phyloP scores from a whole-genome alignment of 2,888 invertebrate genomes.

The Dicyrtoma fusca region DNA sequence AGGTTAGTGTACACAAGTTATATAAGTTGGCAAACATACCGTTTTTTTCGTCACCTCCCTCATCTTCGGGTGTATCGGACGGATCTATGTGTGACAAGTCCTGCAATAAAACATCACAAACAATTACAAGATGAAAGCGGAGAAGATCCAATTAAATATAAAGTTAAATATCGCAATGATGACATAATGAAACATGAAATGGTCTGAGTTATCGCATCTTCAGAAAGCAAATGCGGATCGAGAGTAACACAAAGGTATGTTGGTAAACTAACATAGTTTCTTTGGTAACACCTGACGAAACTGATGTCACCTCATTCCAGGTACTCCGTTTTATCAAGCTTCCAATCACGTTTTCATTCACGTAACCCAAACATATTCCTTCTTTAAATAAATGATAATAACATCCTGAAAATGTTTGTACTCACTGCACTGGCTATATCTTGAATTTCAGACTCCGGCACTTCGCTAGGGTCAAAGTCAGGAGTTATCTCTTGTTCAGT shows the following conservation, averaged over 20 bases:
- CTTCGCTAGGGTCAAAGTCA: conserved; percentile 59
- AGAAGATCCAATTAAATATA: conserved; percentile 4
- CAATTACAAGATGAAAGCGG: neutral
- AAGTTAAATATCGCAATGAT: too few relatives aligned
- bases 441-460: conserved; percentile 38
- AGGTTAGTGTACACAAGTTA: too few relatives aligned
- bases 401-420: neutral
- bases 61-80: conserved; percentile 39
- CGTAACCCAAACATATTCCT: too few relatives aligned
- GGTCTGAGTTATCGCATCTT: neutral
- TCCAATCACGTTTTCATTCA: neutral
- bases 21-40: too few relatives aligned
- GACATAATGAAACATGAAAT: too few relatives aligned
- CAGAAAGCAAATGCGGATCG: neutral
- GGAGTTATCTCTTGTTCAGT: conserved; percentile 57
- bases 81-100: conserved; percentile 45
- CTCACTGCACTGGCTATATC: conserved; percentile 40
- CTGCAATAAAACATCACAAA: conserved; percentile 25
- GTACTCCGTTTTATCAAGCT: neutral
- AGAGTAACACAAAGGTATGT: too few relatives aligned
- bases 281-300: neutral
- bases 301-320: neutral
- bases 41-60: conserved; percentile 41
- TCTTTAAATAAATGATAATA: neutral
- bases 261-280: too few relatives aligned